Conservation (phyloP, 2,113 vertebrate genomes). For the Rhinoderma darwinii region DNA sequence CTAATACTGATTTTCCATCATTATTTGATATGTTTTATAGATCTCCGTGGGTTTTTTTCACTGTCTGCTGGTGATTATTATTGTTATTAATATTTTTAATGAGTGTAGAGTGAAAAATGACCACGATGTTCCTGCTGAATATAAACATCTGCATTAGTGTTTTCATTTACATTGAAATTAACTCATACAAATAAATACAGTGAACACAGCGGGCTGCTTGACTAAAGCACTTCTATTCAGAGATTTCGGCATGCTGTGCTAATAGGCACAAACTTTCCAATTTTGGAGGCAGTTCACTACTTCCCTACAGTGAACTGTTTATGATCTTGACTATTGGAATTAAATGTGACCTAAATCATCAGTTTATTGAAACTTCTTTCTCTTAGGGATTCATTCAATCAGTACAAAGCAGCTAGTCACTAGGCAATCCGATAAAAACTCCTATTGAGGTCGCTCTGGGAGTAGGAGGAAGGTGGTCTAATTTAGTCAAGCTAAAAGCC, state of each 20-base stretch:
- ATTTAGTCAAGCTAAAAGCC: neutral
- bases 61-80: neutral
- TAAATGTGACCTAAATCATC: slow-evolving; percentile 58
- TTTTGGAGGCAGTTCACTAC: slow-evolving; percentile 49
- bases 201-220: slow-evolving; percentile 47
- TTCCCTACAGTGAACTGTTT: slow-evolving; percentile 58
- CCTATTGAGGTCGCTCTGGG: slow-evolving; percentile 34
- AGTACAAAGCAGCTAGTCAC: slow-evolving; percentile 50
- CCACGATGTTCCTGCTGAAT: slow-evolving; percentile 18
- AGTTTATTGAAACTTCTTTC: slow-evolving; percentile 60
- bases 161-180: slow-evolving; percentile 57
- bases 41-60: neutral
- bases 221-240: slow-evolving; percentile 52
- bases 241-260: slow-evolving; percentile 56
- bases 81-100: slow-evolving; percentile 29
- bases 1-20: neutral
- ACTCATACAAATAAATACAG: slow-evolving; percentile 57
- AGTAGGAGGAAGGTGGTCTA: slow-evolving; percentile 22
- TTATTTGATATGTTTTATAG: neutral
- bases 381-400: slow-evolving; percentile 40
- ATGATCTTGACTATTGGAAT: slow-evolving; percentile 54
- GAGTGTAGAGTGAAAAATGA: slow-evolving; percentile 45
- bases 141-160: slow-evolving; percentile 50
- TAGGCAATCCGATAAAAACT: slow-evolving; percentile 43
- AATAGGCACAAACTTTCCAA: slow-evolving; percentile 52